Evolutionary conservation across 2,888 invertebrate species (phyloP), one percentile per base, ranked within the genome.

Genomic region (Bembecia ichneumoniformis): DNA sequence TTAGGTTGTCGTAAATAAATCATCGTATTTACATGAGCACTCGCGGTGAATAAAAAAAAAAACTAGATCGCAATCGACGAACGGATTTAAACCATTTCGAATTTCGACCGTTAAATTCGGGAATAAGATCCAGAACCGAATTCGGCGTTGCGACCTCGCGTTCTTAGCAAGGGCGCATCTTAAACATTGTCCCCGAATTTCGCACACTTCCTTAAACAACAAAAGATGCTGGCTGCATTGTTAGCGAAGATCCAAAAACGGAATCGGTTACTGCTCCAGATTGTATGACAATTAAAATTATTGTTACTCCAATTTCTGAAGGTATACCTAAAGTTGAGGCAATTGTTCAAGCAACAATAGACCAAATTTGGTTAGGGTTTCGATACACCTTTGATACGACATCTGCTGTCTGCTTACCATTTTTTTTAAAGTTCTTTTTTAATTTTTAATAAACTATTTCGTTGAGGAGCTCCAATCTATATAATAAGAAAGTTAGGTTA

Each of bases 1-100:
- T 70, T 66, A 79, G 80, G 81, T 80, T 82, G 82, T 82, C 77
- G 72, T 73, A 77, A 82, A 83, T 86, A 84, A 84, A 83, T 83
- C 82, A 86, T 66, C 64, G 61, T 71, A 74, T 75, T 72, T 74
- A 75, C 74, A 76, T 74, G 64, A 64, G 63, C 62, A 64, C 54
- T 58, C 55, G 57, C 57, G 50, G 56, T 14, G 16, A 46, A 28
- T 58, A 63, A 71, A 74, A 72, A 74, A 72, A 73, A 75, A 77
- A 83, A 79, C 68, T 80, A 76, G 78, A 79, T 77, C 75, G 74
- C 66, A 72, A 70, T 7, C n/a, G 14, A 36, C 43, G 35, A 49
- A 48, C 52, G 46, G 40, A n/a, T 49, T 50, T 52, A 56, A 59
- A 58, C 46, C 51, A 9, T 2, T 28, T 49, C n/a, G 52, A 47